Base-by-base conservation (phyloP, 2,888 invertebrate genomes). In the Doris montereyensis region DNA sequence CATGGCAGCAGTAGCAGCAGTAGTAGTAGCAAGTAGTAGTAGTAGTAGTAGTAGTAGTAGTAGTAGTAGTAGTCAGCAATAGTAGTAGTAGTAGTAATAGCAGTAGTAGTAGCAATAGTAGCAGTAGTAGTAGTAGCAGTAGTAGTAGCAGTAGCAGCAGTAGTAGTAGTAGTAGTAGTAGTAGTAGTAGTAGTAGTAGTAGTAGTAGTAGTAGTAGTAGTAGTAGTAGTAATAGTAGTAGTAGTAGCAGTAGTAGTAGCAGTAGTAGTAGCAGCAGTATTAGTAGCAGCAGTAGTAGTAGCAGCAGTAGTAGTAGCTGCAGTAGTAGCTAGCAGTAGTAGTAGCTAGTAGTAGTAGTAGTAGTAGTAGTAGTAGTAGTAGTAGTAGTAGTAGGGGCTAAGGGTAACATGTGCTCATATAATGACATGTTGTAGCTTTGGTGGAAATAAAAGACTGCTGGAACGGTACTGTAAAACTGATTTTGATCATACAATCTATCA, bases 201-300 rank as follows among this genome's bases (percentile, higher is more conserved):
- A 70, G 34, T 32, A 70, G 70, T 32, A 70, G 70, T 32, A 70
- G 70, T 70, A 35, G 70, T 70, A 70, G 70, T 70, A 70, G 73
- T 58, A 73, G 32, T 30, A 57, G 73, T 28, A 73, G 58, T 28
- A 57, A 58, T 28, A 73, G 58, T 28, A 73, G 58, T 28, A 57
- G 73, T 57, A 74, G 58, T 58, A 74, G 74, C 17, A 74, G 30
- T n/a, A 57, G 74, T 58, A 28, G 74, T 28, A 58, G 28, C 10
- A 26, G 67, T 24, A 26, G 67, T 65, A 26, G 67, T 65, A 24
- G 67, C 26, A 26, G 21, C 26, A 65, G 67, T 65, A 21, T 21
- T 65, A 65, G 67, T 24, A 24, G 28, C 26, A 65, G 28, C 13
- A 65, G 67, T 26, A 65, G 67, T 65, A 24, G 67, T 65, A 65